A percentile compares a stretch with the other conserved stretches of the same genome.
Evolutionary conservation across 1,140 invertebrate species (phyloP).

Genomic region (Periplaneta americana): DNA sequence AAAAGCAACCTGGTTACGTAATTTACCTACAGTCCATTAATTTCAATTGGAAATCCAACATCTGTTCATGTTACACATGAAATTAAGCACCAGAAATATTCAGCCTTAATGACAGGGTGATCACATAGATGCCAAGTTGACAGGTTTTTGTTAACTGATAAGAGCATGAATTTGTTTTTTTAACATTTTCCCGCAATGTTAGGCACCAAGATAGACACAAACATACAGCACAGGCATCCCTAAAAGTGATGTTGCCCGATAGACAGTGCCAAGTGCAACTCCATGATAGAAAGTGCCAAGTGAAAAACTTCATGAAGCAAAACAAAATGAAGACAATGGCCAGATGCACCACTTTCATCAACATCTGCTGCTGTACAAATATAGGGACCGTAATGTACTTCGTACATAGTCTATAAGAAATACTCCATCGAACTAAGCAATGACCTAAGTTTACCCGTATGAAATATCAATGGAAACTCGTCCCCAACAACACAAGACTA

Average conservation of each 20-base stretch:
- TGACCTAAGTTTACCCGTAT: not conserved
- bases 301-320: not conserved
- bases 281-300: not conserved
- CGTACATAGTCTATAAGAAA: not conserved
- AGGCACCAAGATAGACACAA: constrained; percentile 8
- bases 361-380: not conserved
- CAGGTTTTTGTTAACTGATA: not conserved
- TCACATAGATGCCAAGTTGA: not conserved
- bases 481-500: not conserved
- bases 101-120: not conserved
- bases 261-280: not conserved
- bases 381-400: not conserved
- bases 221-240: not conserved
- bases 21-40: not conserved
- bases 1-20: not conserved
- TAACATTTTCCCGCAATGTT: constrained; percentile 5
- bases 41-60: not conserved
- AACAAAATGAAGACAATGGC: not conserved
- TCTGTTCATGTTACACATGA: not conserved
- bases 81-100: not conserved
- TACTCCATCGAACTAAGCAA: not conserved
- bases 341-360: not conserved
- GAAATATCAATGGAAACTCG: too few relatives aligned
- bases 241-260: not conserved
- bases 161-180: not conserved